phyloP scores from a whole-genome alignment of 2,797 vertebrate species.

The Melanotaenia nigrans region DNA sequence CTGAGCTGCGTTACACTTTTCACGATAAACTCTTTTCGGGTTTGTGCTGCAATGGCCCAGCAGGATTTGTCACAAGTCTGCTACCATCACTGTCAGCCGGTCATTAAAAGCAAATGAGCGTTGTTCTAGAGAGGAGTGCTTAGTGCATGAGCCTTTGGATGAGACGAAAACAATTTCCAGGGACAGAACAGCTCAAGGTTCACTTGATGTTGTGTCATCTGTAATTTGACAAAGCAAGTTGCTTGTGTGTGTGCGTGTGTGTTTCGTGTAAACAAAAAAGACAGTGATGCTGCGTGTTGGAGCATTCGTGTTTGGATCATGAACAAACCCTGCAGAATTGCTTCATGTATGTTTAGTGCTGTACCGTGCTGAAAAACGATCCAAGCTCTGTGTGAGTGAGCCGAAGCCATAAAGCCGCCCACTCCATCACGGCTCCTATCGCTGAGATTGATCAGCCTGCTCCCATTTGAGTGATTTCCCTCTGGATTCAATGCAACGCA shows the following conservation, averaged over 20 bases:
- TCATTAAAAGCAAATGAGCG: constrained; percentile 71
- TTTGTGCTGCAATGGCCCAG: constrained; percentile 32
- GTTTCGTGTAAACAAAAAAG: constrained; percentile 24
- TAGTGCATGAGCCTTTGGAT: background rate
- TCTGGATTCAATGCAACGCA: constrained; percentile 73
- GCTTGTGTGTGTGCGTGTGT: constrained; percentile 44
- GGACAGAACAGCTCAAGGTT: constrained; percentile 37
- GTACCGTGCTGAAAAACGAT: constrained; percentile 66
- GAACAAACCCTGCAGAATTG: constrained; percentile 40
- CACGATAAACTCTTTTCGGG: constrained; percentile 27
- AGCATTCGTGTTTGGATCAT: constrained; percentile 49
- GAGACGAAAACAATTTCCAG: constrained; percentile 28
- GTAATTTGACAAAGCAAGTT: constrained; percentile 50
- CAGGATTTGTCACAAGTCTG: constrained; percentile 66
- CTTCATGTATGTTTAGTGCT: constrained; percentile 49
- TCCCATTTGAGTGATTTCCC: constrained; percentile 81
- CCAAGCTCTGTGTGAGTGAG: constrained; percentile 43
- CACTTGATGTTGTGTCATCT: constrained; percentile 53
- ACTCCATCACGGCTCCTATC: constrained; percentile 70
- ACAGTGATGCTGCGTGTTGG: constrained; percentile 28
- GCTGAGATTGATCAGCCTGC: constrained; percentile 72
- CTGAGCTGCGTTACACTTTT: constrained; percentile 35
- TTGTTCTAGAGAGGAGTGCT: constrained; percentile 29
- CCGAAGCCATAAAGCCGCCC: constrained; percentile 72
- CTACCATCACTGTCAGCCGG: constrained; percentile 56